Evolutionary conservation across 1,140 invertebrate genomes (phyloP).

Genomic region (Drosophila nikananu): DNA sequence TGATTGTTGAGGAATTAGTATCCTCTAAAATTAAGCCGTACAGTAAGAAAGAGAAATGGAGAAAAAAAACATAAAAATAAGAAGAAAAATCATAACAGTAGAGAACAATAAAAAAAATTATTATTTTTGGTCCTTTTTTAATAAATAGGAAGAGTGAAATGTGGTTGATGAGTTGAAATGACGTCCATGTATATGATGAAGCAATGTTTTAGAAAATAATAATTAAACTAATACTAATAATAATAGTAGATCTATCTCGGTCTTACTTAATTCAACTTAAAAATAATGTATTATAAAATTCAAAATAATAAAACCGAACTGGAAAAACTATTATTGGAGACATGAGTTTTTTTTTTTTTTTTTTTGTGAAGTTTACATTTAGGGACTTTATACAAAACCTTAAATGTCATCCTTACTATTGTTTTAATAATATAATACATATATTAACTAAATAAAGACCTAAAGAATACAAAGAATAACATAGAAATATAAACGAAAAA

Average conservation of each 20-base stretch:
- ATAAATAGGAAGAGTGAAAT: background rate
- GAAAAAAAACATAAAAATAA: constrained; percentile 42
- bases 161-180: background rate
- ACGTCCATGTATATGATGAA: background rate
- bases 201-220: too few relatives aligned
- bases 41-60: constrained; percentile 27
- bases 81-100: constrained; percentile 28
- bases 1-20: constrained; percentile 63
- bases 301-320: background rate
- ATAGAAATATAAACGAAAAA: background rate
- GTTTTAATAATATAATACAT: background rate
- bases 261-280: background rate
- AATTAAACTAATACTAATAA: background rate
- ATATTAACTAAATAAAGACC: constrained; percentile 19
- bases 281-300: background rate
- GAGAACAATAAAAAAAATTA: constrained; percentile 19
- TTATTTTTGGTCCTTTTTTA: background rate
- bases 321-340: background rate
- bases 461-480: constrained; percentile 6
- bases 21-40: constrained; percentile 52
- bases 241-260: background rate
- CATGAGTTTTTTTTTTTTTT: too few relatives aligned
- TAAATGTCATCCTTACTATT: background rate
- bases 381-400: too few relatives aligned
- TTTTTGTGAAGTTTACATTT: too few relatives aligned